Evolutionary conservation across 2,113 vertebrate genomes (phyloP).

Genomic region (Desmodus rotundus): DNA sequence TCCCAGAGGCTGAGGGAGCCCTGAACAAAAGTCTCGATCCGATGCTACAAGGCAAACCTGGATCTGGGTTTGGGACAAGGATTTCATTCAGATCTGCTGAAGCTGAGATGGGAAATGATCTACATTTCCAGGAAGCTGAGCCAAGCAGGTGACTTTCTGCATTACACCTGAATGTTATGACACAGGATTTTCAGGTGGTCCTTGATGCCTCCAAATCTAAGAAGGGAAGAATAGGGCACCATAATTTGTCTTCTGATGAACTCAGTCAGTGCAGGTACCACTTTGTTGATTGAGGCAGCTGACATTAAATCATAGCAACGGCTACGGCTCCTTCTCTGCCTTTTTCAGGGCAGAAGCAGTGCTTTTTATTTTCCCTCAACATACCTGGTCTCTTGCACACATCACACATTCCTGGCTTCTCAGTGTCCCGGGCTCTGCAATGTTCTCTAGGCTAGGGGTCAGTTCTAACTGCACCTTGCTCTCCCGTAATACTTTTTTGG

Average conservation of each 20-base stretch:
- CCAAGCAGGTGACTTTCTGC: not conserved
- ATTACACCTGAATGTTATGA: not conserved
- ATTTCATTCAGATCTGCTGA: not conserved
- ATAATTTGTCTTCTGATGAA: not conserved
- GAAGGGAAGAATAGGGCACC: not conserved
- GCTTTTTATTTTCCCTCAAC: not conserved
- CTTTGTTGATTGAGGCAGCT: not conserved
- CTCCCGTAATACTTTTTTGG: not conserved
- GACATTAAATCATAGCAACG: not conserved
- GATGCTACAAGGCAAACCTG: not conserved
- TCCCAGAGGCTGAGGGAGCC: too few relatives aligned
- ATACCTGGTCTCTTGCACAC: not conserved
- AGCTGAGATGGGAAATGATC: not conserved
- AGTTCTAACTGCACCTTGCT: not conserved
- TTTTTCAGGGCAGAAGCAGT: not conserved
- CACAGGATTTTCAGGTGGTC: not conserved
- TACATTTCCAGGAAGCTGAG: not conserved
- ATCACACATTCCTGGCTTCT: not conserved
- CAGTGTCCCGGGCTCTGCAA: not conserved
- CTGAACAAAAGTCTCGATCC: not conserved
- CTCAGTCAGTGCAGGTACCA: not conserved
- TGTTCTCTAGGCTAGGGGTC: not conserved
- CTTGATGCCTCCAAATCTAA: not conserved
- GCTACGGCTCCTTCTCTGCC: not conserved
- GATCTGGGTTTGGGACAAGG: fast-evolving